These are phyloP conservation scores for Yponomeuta cagnagella DNA, from an alignment of 2,888 invertebrate species.

Conservation along the genomic window DNA sequence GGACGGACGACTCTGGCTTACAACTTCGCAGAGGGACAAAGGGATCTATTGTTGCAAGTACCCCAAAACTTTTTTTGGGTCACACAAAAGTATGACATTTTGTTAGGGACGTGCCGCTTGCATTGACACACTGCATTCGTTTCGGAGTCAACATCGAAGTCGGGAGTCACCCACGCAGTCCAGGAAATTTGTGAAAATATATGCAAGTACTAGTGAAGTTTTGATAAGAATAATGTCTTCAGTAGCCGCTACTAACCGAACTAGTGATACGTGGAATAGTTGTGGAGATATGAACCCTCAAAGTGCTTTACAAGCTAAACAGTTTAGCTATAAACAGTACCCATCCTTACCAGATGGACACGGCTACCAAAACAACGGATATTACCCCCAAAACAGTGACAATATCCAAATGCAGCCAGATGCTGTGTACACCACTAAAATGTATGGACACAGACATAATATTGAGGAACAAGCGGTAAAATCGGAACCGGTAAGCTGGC, in stretches of 20 bases:
- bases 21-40: constrained; percentile 67
- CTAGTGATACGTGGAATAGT: constrained; percentile 65
- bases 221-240: constrained; percentile 45
- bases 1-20: constrained; percentile 53
- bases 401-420: constrained; percentile 34
- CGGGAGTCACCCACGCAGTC: constrained; percentile 63
- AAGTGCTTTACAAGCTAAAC: constrained; percentile 45
- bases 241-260: constrained; percentile 52
- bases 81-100: constrained; percentile 72
- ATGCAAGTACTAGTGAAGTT: constrained; percentile 31
- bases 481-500: constrained; percentile 52
- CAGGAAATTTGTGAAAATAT: constrained; percentile 34
- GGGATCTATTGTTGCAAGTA: constrained; percentile 71
- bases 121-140: constrained; percentile 66
- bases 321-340: constrained; percentile 45
- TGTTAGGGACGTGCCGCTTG: constrained; percentile 66
- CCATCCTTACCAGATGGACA: constrained; percentile 39
- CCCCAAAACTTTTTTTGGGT: constrained; percentile 74
- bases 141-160: constrained; percentile 62
- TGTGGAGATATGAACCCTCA: constrained; percentile 46
- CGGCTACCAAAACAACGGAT: constrained; percentile 45
- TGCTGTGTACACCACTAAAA: constrained; percentile 32
- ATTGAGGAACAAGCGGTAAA: constrained; percentile 40
- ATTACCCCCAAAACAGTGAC: constrained; percentile 43
- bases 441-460: constrained; percentile 34